Percentiles rank a stretch among this genome's conserved stretches.
These are phyloP conservation scores for Parnassius smintheus DNA, from an alignment of 2,888 invertebrate genomes.

Conservation along the genomic window DNA sequence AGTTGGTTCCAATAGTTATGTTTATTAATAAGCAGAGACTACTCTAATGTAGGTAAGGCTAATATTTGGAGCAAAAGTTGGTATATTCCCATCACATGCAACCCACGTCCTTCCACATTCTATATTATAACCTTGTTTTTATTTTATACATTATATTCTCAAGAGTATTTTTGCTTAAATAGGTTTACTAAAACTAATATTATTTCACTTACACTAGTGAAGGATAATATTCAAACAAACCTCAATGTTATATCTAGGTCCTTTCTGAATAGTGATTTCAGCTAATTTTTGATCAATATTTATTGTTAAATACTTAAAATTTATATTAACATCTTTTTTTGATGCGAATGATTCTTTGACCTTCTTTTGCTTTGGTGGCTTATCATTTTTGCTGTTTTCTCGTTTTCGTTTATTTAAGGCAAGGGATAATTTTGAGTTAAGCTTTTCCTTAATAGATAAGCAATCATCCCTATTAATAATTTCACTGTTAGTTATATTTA, in stretches of 20 bases:
- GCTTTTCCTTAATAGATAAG: slow-evolving; percentile 69
- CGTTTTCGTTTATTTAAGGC: slow-evolving; percentile 72
- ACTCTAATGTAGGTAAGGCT: too few species aligned
- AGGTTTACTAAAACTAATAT: too few species aligned
- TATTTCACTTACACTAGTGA: too few species aligned
- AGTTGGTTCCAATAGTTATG: too few species aligned
- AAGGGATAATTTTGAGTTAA: slow-evolving; percentile 68
- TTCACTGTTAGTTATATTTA: slow-evolving; percentile 41
- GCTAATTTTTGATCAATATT: slow-evolving; percentile 60
- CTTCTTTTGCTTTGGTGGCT: slow-evolving; percentile 61
- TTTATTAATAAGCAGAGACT: too few species aligned
- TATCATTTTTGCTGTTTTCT: slow-evolving; percentile 57
- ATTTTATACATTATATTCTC: too few species aligned
- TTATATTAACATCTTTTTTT: slow-evolving; percentile 33
- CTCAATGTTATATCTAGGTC: slow-evolving; percentile 52
- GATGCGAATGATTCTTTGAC: slow-evolving; percentile 28
- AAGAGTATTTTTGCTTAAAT: too few species aligned
- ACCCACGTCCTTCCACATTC: too few species aligned
- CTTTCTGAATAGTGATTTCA: slow-evolving; percentile 60
- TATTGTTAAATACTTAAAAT: slow-evolving; percentile 55
- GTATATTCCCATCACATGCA: too few species aligned
- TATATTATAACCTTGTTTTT: too few species aligned
- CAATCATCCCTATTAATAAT: slow-evolving; percentile 70
- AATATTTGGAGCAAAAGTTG: too few species aligned
- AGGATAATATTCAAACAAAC: slow-evolving; percentile 36